Evolutionary conservation across 2,888 invertebrate species (phyloP).

Genomic region (Caenorhabditis virilis): DNA sequence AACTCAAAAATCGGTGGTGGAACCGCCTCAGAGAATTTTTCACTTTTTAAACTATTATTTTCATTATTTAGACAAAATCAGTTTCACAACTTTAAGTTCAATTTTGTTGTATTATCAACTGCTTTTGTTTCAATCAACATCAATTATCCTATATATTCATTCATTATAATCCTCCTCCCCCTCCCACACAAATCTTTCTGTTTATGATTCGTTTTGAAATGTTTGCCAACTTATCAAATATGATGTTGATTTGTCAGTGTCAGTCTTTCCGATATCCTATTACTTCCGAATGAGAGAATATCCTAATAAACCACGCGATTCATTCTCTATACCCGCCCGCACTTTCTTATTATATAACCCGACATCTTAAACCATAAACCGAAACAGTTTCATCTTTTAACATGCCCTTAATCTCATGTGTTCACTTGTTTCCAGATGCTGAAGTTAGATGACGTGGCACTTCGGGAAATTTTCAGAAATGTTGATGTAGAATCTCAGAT

Average conservation of each 20-base stretch:
- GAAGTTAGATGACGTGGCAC: not conserved
- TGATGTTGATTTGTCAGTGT: not conserved
- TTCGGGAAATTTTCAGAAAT: conserved; percentile 18
- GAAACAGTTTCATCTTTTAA: too few relatives aligned
- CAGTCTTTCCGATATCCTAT: not conserved
- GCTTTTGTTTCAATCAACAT: too few relatives aligned
- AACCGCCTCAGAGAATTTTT: too few relatives aligned
- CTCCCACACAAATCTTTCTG: too few relatives aligned
- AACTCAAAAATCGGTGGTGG: too few relatives aligned
- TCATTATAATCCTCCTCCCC: too few relatives aligned
- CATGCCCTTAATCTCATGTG: not conserved
- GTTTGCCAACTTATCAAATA: conserved; percentile 41
- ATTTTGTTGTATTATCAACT: too few relatives aligned
- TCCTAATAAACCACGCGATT: not conserved
- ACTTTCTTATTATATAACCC: not conserved
- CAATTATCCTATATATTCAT: too few relatives aligned
- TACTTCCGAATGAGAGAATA: not conserved
- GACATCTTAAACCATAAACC: not conserved
- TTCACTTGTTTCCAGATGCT: not conserved
- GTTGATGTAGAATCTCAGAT: conserved; percentile 17
- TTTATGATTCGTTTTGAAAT: too few relatives aligned
- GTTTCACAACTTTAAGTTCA: too few relatives aligned
- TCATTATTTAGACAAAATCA: too few relatives aligned
- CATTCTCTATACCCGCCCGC: not conserved
- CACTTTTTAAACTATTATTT: too few relatives aligned